Conservation (phyloP, 2,888 invertebrate genomes). For the Strigamia crassipes region DNA sequence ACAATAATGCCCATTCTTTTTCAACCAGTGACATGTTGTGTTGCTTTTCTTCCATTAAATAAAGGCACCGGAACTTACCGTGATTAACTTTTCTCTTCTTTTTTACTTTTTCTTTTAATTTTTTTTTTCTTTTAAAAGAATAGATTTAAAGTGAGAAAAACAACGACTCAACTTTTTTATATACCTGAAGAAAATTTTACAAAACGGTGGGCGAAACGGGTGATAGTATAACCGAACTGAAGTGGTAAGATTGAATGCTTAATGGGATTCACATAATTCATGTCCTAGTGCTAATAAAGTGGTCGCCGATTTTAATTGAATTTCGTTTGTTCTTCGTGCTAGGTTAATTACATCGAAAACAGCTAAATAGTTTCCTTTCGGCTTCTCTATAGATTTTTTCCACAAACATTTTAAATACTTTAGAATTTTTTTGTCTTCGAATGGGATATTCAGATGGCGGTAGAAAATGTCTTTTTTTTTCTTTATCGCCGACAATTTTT, state of each 20-base stretch:
- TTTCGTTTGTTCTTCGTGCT: too few relatives aligned
- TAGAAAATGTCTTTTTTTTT: too few relatives aligned
- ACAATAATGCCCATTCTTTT: slow-evolving; percentile 11
- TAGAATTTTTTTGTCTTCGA: too few relatives aligned
- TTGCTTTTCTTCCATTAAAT: not conserved
- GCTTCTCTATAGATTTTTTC: too few relatives aligned
- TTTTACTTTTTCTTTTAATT: not conserved
- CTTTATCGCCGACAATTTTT: too few relatives aligned
- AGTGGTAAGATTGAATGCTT: not conserved
- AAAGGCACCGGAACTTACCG: not conserved
- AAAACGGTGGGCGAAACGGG: not conserved
- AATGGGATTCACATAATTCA: not conserved
- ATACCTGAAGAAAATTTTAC: not conserved
- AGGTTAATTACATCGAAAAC: too few relatives aligned
- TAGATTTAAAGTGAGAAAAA: not conserved
- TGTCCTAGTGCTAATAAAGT: not conserved
- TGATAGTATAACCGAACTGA: not conserved
- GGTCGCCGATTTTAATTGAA: too few relatives aligned
- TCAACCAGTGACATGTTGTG: not conserved
- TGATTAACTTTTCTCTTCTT: not conserved
- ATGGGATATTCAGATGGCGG: too few relatives aligned
- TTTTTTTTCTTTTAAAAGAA: not conserved
- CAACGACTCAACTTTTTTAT: not conserved
- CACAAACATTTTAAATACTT: too few relatives aligned
- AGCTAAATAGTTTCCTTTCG: too few relatives aligned